Base-by-base conservation (phyloP, 2,888 invertebrate genomes). In the Lycia hirtaria region DNA sequence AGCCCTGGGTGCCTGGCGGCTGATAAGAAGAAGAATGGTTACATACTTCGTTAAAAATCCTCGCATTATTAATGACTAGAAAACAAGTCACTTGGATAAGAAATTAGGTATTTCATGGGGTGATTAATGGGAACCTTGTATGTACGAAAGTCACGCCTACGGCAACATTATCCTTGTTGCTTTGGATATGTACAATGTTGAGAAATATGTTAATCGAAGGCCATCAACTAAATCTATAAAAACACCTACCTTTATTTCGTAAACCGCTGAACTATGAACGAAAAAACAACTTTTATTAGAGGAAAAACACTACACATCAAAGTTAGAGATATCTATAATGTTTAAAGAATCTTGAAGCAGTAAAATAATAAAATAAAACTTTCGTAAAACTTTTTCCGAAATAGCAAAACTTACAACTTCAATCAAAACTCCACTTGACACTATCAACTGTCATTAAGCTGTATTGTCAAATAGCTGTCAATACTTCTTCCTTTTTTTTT, bases 121-220 rank as follows among this genome's bases (percentile, higher is more conserved):
- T 56, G 65, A 61, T 59, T 62, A 62, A 50, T 48, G 50, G 64
- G 64, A 78, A 79, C 80, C 80, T 83, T 81, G 80, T 67, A 68
- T 63, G 73, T 71, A 75, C 75, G 79, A 83, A 82, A 83, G 81
- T 75, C 62, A 78, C 84, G 70, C 87, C 85, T 76, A 85, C 85
- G 76, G 72, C 67, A 72, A 76, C 70, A 74, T 78, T 80, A 78
- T 80, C 71, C 70, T 75, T 75, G 72, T 74, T 75, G 78, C 66
- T 80, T 76, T 81, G 83, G 83, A 68, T 76, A 84, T 67, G 73
- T 74, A 72, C 76, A 68, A 81, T 80, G 83, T 88, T 88, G 79
- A 81, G 88, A 88, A 89, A 90, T 87, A 87, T 78, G 80, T 73
- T 72, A 77, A 76, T 76, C 77, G 89, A 88, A 89, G 89, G 90